Evolutionary conservation across 2,888 invertebrate species (phyloP).

Genomic region (Stegana nigrithorax): DNA sequence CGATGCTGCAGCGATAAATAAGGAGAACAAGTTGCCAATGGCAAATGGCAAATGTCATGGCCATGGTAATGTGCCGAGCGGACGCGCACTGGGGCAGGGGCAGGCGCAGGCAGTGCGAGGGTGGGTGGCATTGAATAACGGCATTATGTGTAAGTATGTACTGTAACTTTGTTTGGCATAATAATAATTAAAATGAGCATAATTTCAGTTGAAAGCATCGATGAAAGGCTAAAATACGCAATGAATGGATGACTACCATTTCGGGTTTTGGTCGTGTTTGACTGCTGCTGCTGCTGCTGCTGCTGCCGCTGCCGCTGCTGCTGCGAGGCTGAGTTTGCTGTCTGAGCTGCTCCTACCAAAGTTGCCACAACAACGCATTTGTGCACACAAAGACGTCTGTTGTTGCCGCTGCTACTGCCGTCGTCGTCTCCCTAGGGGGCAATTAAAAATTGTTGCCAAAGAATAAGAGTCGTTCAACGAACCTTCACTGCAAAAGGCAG

Average conservation of each 20-base stretch:
- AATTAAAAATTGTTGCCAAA: slow-evolving; percentile 51
- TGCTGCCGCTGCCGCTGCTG: background rate
- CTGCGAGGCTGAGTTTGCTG: too few species aligned
- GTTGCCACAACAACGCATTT: slow-evolving; percentile 19
- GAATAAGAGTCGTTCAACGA: slow-evolving; percentile 38
- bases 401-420: slow-evolving; percentile 4
- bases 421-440: slow-evolving; percentile 44
- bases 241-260: background rate
- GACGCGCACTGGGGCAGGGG: too few species aligned
- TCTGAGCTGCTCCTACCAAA: too few species aligned
- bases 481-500: too few species aligned
- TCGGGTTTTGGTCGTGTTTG: background rate
- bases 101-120: too few species aligned
- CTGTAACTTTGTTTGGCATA: too few species aligned
- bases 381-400: slow-evolving; percentile 14
- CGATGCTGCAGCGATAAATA: too few species aligned
- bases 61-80: too few species aligned
- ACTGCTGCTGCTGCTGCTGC: background rate
- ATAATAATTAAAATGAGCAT: slow-evolving; percentile 61
- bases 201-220: slow-evolving; percentile 57
- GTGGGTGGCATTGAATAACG: too few species aligned
- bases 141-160: too few species aligned
- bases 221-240: slow-evolving; percentile 59
- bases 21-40: too few species aligned
- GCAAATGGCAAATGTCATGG: too few species aligned